Conservation (phyloP, 2,888 invertebrate species). For the Notocelia uddmanniana region DNA sequence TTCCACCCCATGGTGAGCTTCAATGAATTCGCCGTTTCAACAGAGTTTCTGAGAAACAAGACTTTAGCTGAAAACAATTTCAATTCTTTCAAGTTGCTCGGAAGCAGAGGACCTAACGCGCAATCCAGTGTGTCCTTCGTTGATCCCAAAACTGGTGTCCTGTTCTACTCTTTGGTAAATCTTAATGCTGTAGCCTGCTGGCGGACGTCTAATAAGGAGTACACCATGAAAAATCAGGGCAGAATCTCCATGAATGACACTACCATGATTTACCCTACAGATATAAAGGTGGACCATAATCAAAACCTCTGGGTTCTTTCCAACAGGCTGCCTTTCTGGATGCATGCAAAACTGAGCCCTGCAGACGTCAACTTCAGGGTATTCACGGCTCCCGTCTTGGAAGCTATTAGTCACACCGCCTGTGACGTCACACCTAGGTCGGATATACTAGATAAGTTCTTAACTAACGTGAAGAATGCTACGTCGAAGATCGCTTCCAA, state of each 20-base stretch:
- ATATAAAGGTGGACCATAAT: slow-evolving; percentile 90
- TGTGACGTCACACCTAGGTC: slow-evolving; percentile 87
- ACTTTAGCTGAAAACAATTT: slow-evolving; percentile 85
- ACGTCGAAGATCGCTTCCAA: slow-evolving; percentile 66
- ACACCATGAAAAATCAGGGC: slow-evolving; percentile 89
- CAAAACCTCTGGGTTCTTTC: slow-evolving; percentile 91
- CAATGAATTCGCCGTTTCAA: slow-evolving; percentile 91
- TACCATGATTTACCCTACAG: slow-evolving; percentile 91
- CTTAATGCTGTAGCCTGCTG: slow-evolving; percentile 92
- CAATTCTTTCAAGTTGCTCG: slow-evolving; percentile 88
- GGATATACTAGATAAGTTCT: slow-evolving; percentile 84
- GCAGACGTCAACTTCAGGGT: slow-evolving; percentile 90
- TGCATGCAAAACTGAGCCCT: slow-evolving; percentile 87
- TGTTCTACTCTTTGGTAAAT: slow-evolving; percentile 91
- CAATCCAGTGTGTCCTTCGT: slow-evolving; percentile 91
- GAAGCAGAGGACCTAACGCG: slow-evolving; percentile 89
- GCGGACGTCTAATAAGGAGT: slow-evolving; percentile 89
- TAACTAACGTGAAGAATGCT: slow-evolving; percentile 80
- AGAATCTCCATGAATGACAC: slow-evolving; percentile 89
- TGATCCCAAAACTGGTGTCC: slow-evolving; percentile 89
- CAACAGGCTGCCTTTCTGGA: slow-evolving; percentile 89
- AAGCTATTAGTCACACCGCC: slow-evolving; percentile 90
- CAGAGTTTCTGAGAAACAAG: slow-evolving; percentile 87
- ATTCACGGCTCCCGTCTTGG: slow-evolving; percentile 88
- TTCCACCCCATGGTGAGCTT: slow-evolving; percentile 93